Conservation (phyloP, 2,888 invertebrate species). For the Lithophane socia region DNA sequence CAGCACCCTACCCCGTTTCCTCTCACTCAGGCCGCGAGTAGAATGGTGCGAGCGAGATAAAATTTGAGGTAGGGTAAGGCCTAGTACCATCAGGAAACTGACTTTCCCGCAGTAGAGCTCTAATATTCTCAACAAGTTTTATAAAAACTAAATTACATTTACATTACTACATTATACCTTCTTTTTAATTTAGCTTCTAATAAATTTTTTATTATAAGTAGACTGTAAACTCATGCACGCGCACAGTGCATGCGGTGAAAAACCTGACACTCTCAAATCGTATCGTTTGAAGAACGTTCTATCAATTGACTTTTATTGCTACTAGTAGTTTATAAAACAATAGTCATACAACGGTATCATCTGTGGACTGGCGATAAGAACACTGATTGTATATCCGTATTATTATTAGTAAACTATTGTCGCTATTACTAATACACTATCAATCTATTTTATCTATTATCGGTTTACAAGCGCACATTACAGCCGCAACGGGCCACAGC, state of each 20-base stretch:
- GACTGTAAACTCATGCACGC: slow-evolving; percentile 23
- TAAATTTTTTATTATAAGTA: no score
- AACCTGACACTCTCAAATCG: slow-evolving; percentile 28
- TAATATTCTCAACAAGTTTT: background rate
- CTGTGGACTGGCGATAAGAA: background rate
- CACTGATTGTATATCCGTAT: slow-evolving; percentile 14
- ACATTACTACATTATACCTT: no score
- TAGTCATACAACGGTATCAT: background rate
- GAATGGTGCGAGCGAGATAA: no score
- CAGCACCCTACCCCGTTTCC: no score
- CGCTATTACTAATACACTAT: background rate
- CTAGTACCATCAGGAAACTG: background rate
- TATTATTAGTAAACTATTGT: background rate
- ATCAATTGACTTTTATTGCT: slow-evolving; percentile 12
- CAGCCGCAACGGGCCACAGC: no score
- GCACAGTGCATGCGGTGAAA: slow-evolving; percentile 36
- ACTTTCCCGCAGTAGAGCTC: background rate
- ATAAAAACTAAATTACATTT: no score
- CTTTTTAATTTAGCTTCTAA: no score
- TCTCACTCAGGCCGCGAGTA: no score
- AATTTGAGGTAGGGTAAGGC: no score
- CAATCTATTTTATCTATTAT: background rate
- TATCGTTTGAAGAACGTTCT: slow-evolving; percentile 3
- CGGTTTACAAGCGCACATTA: background rate
- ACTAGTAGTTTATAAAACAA: background rate